A percentile compares a stretch with the other conserved stretches of the same genome.
phyloP scores from a whole-genome alignment of 2,797 vertebrate species.

The Typhlichthys eigenmanni region DNA sequence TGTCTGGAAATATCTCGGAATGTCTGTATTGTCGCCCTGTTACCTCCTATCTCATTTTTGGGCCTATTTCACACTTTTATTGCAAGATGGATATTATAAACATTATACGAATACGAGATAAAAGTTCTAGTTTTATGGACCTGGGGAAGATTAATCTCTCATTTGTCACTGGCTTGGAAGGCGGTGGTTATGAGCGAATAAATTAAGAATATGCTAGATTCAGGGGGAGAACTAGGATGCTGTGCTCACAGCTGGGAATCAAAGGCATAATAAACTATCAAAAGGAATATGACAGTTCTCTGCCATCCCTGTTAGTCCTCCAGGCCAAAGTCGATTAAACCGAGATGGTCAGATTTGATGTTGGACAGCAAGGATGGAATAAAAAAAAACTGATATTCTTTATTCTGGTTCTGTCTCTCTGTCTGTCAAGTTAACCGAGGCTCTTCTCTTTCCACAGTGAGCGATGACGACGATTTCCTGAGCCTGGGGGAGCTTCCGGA shows the following conservation, averaged over 20 bases:
- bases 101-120: neutral
- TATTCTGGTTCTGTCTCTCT: neutral
- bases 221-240: constrained; percentile 11
- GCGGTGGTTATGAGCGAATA: constrained; percentile 32
- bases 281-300: constrained; percentile 9
- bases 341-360: constrained; percentile 8
- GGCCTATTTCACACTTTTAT: neutral
- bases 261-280: constrained; percentile 19
- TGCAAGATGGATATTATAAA: neutral
- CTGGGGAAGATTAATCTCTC: constrained; percentile 20
- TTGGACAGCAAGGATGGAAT: neutral
- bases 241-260: constrained; percentile 31
- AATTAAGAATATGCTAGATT: constrained; percentile 28
- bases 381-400: neutral
- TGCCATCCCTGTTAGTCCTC: neutral
- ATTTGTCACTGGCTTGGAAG: constrained; percentile 31
- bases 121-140: constrained; percentile 22
- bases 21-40: neutral
- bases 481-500: constrained; percentile 88
- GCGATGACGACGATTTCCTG: constrained; percentile 89
- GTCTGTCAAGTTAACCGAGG: neutral
- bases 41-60: neutral
- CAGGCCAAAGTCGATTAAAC: constrained; percentile 16
- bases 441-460: constrained; percentile 45
- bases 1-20: neutral